Evolutionary conservation across 2,797 vertebrate species (phyloP), one percentile per base, ranked within the genome.

Genomic region (Spheniscus humboldti): DNA sequence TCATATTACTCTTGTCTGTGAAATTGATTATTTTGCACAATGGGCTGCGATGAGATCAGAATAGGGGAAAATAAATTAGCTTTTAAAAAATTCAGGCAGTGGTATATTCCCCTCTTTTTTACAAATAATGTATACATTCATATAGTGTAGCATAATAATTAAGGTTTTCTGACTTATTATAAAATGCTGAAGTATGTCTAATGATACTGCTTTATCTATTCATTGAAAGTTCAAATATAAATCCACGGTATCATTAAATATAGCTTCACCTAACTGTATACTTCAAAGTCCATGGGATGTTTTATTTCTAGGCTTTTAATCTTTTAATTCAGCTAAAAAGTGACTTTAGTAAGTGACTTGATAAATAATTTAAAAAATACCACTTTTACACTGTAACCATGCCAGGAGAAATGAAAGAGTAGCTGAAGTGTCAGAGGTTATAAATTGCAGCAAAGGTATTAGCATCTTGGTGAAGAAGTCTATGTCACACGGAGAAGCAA

Each of bases 151-250:
- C 62, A 71, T 78, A 95, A 93, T 95, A 96, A 96, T 93, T 91
- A 92, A 95, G 37, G 4, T 30, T 45, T 72, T 92, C 87, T 92
- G 31, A 95, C 94, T 95, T 97, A 78, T 78, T 94, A 86, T 94
- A 86, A 94, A 96, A 97, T 94, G 64, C 86, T 96, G 93, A 98
- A 95, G 87, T 88, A 94, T 91, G 31, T 86, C 91, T 97, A 97
- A 94, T 88, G 78, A 92, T 96, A 63, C 35, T 43, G 78, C 41
- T 97, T 95, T 95, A 95, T 96, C 78, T 95, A 69, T 87, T 84
- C 35, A 88, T 95, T 97, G 97, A 72, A 97, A 96, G 71, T 96
- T 96, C 92, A 96, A 96, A 89, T 95, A 95, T 91, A 97, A 96
- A 96, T 97, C 85, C 89, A 94, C 95, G 43, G 47, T 86, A 92